These are phyloP conservation scores for Lissonota sp. DNA, from an alignment of 2,888 invertebrate species.

Conservation along the genomic window DNA sequence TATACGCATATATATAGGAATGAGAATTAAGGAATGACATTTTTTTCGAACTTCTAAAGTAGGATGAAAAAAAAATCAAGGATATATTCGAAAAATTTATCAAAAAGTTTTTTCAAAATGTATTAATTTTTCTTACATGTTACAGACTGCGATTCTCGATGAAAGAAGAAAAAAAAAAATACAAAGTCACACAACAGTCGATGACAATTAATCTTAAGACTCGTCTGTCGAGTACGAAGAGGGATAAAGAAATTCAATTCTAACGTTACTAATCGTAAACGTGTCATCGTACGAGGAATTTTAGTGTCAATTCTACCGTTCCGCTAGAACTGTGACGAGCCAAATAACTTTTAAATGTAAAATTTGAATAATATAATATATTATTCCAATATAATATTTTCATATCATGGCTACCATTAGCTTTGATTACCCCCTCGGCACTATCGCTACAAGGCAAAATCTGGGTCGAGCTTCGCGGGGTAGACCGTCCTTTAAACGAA, in stretches of 20 bases:
- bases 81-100: constrained; percentile 80
- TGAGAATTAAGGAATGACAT: constrained; percentile 54
- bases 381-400: constrained; percentile 62
- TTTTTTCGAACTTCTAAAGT: constrained; percentile 65
- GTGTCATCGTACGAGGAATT: constrained; percentile 78
- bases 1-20: constrained; percentile 47
- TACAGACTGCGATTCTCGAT: constrained; percentile 67
- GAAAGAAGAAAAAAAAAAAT: constrained; percentile 71
- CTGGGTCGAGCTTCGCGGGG: too few species aligned
- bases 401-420: too few species aligned
- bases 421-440: too few species aligned
- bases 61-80: constrained; percentile 78
- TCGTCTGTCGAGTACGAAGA: constrained; percentile 9
- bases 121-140: constrained; percentile 81
- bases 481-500: too few species aligned
- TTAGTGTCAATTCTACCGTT: constrained; percentile 83
- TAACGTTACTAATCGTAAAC: constrained; percentile 77
- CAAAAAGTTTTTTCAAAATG: constrained; percentile 78
- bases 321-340: constrained; percentile 83
- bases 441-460: too few species aligned
- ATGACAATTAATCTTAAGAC: constrained; percentile 69
- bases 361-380: constrained; percentile 82
- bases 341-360: constrained; percentile 84
- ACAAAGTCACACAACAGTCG: constrained; percentile 77
- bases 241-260: constrained; percentile 70